Conservation (phyloP, 2,888 invertebrate genomes). For the Eupithecia inturbata region DNA sequence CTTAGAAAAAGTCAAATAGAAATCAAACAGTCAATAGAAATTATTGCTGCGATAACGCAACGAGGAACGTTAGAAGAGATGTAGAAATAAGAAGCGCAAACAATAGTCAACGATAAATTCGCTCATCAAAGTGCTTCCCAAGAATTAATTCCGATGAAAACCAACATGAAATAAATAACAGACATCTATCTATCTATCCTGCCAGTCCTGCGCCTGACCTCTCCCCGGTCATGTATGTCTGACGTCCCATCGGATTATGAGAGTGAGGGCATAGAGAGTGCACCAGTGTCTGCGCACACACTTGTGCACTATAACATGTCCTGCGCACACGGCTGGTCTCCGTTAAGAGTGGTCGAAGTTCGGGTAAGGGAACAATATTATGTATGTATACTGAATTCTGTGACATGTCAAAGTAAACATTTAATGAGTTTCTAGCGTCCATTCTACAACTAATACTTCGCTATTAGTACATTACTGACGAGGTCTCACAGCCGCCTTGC, state of each 20-base stretch:
- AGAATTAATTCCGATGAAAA: not conserved
- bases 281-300: not conserved
- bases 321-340: not conserved
- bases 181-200: too few relatives aligned
- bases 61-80: not conserved
- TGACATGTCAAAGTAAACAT: conserved; percentile 18
- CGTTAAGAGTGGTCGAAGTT: not conserved
- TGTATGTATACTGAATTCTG: conserved; percentile 7
- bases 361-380: too few relatives aligned
- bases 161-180: not conserved
- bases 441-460: not conserved
- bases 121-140: not conserved
- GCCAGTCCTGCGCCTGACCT: too few relatives aligned
- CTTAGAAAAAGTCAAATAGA: too few relatives aligned
- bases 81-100: not conserved
- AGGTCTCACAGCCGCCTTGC: too few relatives aligned
- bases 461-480: not conserved
- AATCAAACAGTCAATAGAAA: not conserved
- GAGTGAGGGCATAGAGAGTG: not conserved
- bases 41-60: not conserved
- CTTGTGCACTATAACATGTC: not conserved
- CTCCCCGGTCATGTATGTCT: too few relatives aligned
- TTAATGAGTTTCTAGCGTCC: not conserved
- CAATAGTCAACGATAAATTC: not conserved
- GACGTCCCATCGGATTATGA: not conserved